Evolutionary conservation across 1,140 invertebrate genomes (phyloP), one percentile per base, ranked within the genome.

Genomic region (Pemphigus obesinymphae): DNA sequence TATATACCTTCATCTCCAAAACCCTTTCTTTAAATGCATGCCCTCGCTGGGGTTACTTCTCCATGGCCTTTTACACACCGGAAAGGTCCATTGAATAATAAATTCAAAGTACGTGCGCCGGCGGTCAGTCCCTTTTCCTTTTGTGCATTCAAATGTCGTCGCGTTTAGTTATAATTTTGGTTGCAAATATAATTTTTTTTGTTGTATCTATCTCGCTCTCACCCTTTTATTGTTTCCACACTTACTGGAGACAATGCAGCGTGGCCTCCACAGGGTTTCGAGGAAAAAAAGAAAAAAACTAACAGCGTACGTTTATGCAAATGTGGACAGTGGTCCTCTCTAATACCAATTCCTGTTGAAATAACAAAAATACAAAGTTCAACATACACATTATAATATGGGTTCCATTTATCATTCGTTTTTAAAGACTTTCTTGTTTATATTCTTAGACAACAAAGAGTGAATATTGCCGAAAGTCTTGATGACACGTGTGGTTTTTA

Each of bases 101-200:
- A 80, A 80, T 80, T 63, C 76, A 45, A 80, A 80, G 76, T 80
- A 61, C 76, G 76, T 80, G 76, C 76, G 55, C 37, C 17, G 55
- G 76, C 53, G 76, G 76, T 80, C 76, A 80, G 76, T 80, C 76
- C 76, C 55, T 80, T 80, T 80, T 80, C 55, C 76, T 80, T 80
- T 80, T 80, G 76, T 80, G 76, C 37, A 80, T 80, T 80, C 76
- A 80, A 80, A 80, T 80, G 76, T 80, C 76, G 76, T 80, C 76
- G 55, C 76, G 40, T 80, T 80, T 80, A 80, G 76, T 80, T 80
- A 80, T 80, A 80, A 80, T 80, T 80, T 80, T 17, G 76, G 76
- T 80, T 43, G 55, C 34, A 63, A 80, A 63, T 63, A 63, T 80
- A 63, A 80, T 80, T 63, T 80, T 80, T 61, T 80, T 63, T 40